Conservation (phyloP, 2,888 invertebrate genomes). For the Xestoiulus laeticollis region DNA sequence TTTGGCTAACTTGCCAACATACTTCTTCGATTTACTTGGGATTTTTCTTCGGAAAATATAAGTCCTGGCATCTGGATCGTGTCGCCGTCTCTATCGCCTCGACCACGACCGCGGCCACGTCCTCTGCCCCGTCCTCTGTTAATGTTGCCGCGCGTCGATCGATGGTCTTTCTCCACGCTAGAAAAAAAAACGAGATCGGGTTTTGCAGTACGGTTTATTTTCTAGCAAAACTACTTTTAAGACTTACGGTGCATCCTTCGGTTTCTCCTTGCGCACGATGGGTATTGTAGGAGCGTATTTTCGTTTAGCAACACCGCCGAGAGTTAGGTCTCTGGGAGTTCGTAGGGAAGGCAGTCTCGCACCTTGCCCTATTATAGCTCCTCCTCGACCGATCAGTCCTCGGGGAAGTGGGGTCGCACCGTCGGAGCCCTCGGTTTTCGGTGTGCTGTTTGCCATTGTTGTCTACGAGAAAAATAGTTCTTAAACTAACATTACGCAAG, state of each 20-base stretch:
- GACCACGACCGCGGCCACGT: conserved; percentile 48
- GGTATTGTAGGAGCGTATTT: conserved; percentile 52
- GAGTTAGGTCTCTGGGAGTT: conserved; percentile 51
- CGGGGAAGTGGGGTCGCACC: not conserved
- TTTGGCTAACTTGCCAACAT: too few species aligned
- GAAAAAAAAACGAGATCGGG: not conserved
- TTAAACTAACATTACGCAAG: too few species aligned
- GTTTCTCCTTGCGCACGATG: conserved; percentile 13
- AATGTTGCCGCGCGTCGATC: not conserved
- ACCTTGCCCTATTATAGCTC: not conserved
- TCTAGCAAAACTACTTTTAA: not conserved
- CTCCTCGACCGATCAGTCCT: conserved; percentile 43
- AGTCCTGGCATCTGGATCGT: conserved; percentile 20
- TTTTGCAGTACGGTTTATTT: not conserved
- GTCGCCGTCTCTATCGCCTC: conserved; percentile 2
- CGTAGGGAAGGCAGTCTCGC: conserved; percentile 50
- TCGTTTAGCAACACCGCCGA: conserved; percentile 50
- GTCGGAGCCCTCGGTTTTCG: not conserved
- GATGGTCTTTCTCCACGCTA: not conserved
- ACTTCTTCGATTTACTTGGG: not conserved
- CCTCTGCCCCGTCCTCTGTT: conserved; percentile 50
- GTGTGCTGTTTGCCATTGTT: not conserved
- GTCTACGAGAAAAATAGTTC: not conserved
- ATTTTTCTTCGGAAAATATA: not conserved
- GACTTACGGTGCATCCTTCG: conserved; percentile 42